Evolutionary conservation across 1,140 invertebrate species (phyloP), one percentile per base, ranked within the genome.

Genomic region (Trachelipus rathkii): DNA sequence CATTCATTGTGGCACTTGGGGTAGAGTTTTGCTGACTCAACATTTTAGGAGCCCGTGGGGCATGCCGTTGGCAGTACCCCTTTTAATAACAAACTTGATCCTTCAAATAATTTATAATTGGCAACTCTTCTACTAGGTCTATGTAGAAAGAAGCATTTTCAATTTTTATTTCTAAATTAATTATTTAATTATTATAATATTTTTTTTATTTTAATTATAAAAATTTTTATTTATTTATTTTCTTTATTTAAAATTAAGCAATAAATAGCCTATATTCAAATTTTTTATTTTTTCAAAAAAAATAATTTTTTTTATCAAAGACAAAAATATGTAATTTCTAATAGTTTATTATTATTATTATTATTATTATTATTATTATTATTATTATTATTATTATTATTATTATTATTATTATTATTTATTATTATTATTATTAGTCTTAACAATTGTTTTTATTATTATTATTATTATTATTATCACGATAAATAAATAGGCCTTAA

Each of bases 61-160:
- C 33, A 33, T 33, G 33, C 33, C 33, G 1, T 3, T 60, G 11
- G 50, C 50, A 60, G 2, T 60, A 4, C 50, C 11, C 50, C 11
- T 8, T 60, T 60, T 60, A 60, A 15, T 3, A 60, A 2, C 8
- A 60, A 13, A 19, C 8, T 60, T 60, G 1, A 19, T 60, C 8
- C 19, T 60, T 15, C 11, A 15, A 60, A 60, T 15, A 19, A 60
- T 60, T 60, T 3, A 33, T 97, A 74, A 95, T 97, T 75, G 95
- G 95, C 85, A 60, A 60, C 2, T 60, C 4, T 60, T 60, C 4
- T 60, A 60, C 50, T 60, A 60, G 11, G 11, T 60, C 8, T 60
- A 15, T 15, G 2, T 60, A 3, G 19, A 13, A 60, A 60, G 2
- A 60, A 15, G 50, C 19, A 60, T 15, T 13, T 19, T 60, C 2